phyloP scores from a whole-genome alignment of 2,113 vertebrate species.

The Hyperoodon ampullatus region DNA sequence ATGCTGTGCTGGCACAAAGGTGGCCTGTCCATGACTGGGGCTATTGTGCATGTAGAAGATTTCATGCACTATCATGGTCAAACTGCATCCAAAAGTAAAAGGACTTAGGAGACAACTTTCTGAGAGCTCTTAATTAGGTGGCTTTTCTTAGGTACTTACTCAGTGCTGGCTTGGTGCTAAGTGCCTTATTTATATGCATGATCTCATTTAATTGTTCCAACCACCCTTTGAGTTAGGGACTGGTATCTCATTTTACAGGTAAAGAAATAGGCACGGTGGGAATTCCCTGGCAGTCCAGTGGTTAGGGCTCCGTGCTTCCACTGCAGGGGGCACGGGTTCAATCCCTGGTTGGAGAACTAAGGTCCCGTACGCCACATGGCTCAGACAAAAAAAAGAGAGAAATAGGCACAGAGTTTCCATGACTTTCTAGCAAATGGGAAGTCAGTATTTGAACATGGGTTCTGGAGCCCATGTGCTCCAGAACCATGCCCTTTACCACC shows the following conservation, averaged over 20 bases:
- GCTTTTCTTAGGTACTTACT: background rate
- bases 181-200: rapidly evolving
- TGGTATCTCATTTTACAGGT: background rate
- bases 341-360: too few relatives aligned
- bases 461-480: background rate
- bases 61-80: background rate
- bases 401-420: background rate
- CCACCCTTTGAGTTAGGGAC: background rate
- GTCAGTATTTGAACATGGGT: background rate
- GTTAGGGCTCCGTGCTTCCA: too few relatives aligned
- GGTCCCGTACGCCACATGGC: too few relatives aligned
- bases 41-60: rapidly evolving
- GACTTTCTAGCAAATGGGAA: background rate
- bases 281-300: too few relatives aligned
- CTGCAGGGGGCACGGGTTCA: too few relatives aligned
- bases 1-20: background rate
- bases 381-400: too few relatives aligned
- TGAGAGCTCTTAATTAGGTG: too few relatives aligned
- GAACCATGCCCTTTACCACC: background rate
- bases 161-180: background rate
- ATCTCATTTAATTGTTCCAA: background rate
- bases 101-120: background rate
- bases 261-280: background rate
- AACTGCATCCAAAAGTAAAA: background rate
- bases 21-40: background rate